A percentile compares a stretch with the other conserved stretches of the same genome.
phyloP scores from a whole-genome alignment of 64 coral and sea anemone species.

The Pachyseris speciosa region DNA sequence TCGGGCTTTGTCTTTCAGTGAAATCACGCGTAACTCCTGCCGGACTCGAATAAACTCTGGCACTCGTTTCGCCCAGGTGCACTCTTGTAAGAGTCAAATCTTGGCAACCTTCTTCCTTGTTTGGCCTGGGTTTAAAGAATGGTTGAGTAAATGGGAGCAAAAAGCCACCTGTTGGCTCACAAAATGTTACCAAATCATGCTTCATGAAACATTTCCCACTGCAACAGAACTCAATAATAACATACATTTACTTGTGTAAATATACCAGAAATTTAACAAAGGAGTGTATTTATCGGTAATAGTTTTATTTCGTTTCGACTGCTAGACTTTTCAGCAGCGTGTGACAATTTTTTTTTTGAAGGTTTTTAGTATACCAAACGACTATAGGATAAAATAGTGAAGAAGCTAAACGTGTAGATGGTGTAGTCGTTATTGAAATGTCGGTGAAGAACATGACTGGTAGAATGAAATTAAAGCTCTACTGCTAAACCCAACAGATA shows the following conservation, averaged over 20 bases:
- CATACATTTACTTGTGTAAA: not conserved
- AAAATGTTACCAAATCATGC: no score
- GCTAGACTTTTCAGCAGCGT: not conserved
- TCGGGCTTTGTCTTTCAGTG: no score
- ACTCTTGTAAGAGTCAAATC: no score
- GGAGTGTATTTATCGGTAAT: slow-evolving; percentile 6
- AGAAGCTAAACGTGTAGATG: not conserved
- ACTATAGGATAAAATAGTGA: not conserved
- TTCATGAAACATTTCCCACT: not conserved
- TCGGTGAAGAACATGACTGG: not conserved
- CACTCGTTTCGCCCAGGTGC: no score
- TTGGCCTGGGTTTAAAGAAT: no score
- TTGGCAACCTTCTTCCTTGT: no score
- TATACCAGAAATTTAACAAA: not conserved
- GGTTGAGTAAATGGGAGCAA: no score
- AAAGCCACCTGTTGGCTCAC: no score
- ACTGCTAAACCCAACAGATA: no score
- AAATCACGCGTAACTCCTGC: no score
- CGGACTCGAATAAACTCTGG: no score
- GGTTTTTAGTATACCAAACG: not conserved
- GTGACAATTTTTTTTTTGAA: not conserved
- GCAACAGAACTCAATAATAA: not conserved
- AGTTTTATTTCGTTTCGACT: slow-evolving; percentile 7
- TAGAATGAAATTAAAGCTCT: not conserved
- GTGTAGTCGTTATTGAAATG: not conserved